Evolutionary conservation across 2,888 invertebrate species (phyloP).

Genomic region (Colostygia pectinataria): DNA sequence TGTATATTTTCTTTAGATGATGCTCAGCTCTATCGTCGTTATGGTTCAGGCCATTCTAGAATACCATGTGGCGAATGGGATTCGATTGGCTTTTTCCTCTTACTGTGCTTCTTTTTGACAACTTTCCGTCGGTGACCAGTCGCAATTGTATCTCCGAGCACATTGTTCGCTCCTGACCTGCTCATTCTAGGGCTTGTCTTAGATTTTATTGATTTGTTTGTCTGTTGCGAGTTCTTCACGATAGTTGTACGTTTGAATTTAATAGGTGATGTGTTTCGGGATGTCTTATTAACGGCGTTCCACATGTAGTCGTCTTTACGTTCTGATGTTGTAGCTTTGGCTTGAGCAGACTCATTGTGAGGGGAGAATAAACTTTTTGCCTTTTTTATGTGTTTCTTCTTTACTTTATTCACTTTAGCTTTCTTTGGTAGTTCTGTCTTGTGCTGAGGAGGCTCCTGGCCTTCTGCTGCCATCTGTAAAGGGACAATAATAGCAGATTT

Average conservation of each 20-base stretch:
- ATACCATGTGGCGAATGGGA: slow-evolving; percentile 32
- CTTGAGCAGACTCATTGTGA: slow-evolving; percentile 10
- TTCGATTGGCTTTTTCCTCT: slow-evolving; percentile 35
- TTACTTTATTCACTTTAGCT: slow-evolving; percentile 31
- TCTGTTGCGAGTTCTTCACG: slow-evolving; percentile 17
- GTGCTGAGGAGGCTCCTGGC: slow-evolving; percentile 11
- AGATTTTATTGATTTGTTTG: slow-evolving; percentile 14
- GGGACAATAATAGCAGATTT: no score
- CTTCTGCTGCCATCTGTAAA: slow-evolving; percentile 40
- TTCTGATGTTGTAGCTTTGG: slow-evolving; percentile 37
- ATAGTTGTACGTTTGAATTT: slow-evolving; percentile 31
- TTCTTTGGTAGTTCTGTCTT: slow-evolving; percentile 38
- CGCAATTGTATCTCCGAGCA: slow-evolving; percentile 5
- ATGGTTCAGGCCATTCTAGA: slow-evolving; percentile 24
- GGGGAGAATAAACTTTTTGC: slow-evolving; percentile 42
- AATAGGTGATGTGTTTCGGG: slow-evolving; percentile 37
- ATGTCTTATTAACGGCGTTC: slow-evolving; percentile 23
- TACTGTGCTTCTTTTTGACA: slow-evolving; percentile 41
- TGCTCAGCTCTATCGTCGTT: not conserved
- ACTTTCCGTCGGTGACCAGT: slow-evolving; percentile 31
- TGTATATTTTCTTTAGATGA: not conserved
- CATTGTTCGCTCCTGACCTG: not conserved
- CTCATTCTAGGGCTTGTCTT: slow-evolving; percentile 19
- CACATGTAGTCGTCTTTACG: slow-evolving; percentile 28
- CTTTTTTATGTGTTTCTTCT: slow-evolving; percentile 42